Percentiles rank a stretch among this genome's conserved stretches.
phyloP scores from a whole-genome alignment of 2,797 vertebrate species.

The Hozukius guyotensis region DNA sequence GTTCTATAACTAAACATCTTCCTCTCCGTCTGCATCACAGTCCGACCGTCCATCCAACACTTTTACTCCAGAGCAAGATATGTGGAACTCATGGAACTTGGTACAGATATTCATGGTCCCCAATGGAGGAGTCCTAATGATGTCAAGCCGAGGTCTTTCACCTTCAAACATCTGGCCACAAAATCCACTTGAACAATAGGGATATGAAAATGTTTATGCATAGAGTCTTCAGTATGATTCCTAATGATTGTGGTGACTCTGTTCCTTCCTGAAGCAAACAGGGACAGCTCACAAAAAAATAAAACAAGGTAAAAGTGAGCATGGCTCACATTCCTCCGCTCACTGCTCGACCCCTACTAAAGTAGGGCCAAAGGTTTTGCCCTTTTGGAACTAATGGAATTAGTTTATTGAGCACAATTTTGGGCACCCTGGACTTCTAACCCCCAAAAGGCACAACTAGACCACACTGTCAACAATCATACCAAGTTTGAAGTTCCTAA shows the following conservation, averaged over 20 bases:
- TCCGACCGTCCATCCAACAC: background rate
- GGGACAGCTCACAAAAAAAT: background rate
- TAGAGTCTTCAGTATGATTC: background rate
- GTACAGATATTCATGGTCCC: background rate
- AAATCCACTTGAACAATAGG: too few species aligned
- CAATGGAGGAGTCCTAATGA: background rate
- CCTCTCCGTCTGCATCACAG: background rate
- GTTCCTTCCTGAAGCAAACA: background rate
- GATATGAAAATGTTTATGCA: background rate
- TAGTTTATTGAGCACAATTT: too few species aligned
- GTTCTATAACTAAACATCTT: background rate
- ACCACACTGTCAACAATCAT: too few species aligned
- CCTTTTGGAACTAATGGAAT: too few species aligned
- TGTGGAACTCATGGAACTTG: background rate
- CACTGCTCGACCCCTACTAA: too few species aligned
- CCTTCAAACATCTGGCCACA: background rate
- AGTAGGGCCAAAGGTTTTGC: too few species aligned
- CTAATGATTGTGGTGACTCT: background rate
- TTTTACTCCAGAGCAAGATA: too few species aligned
- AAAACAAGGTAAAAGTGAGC: too few species aligned
- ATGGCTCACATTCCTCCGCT: too few species aligned
- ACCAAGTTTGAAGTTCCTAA: too few species aligned
- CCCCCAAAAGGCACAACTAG: too few species aligned
- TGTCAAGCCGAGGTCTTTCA: background rate
- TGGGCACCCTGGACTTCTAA: too few species aligned